phyloP scores from a whole-genome alignment of 2,113 vertebrate species.

The Hyperopisus bebe region DNA sequence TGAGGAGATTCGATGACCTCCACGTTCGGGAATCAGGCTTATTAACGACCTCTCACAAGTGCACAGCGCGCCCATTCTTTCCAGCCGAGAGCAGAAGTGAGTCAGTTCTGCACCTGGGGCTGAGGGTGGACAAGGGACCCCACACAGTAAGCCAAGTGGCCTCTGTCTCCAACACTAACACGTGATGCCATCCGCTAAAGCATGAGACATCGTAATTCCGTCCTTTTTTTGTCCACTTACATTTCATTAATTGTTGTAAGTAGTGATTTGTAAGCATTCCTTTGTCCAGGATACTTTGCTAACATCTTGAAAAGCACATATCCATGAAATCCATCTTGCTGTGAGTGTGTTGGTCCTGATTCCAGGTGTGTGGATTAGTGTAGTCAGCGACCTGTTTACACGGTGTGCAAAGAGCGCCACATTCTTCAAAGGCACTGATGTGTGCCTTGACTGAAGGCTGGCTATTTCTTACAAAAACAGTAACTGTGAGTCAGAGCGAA shows the following conservation, averaged over 20 bases:
- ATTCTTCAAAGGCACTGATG: background rate
- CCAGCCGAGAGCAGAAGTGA: constrained; percentile 8
- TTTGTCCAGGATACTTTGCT: background rate
- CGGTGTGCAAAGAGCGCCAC: background rate
- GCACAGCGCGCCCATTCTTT: background rate
- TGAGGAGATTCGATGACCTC: background rate
- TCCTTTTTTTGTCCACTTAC: background rate
- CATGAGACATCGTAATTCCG: background rate
- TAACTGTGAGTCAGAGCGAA: background rate
- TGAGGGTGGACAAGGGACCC: background rate
- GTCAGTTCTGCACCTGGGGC: constrained; percentile 27
- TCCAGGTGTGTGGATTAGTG: constrained; percentile 12
- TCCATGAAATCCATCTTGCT: background rate
- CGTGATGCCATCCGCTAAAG: background rate
- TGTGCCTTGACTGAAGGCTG: constrained; percentile 1
- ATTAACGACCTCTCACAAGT: background rate
- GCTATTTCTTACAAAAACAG: background rate
- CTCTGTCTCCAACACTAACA: background rate
- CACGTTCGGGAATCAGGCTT: background rate
- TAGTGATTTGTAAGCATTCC: background rate
- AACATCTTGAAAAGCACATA: background rate
- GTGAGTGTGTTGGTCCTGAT: background rate
- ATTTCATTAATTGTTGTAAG: background rate
- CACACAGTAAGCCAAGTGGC: background rate
- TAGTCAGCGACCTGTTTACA: background rate